phyloP scores from a whole-genome alignment of 2,113 vertebrate genomes.

The Dasyurus viverrinus region DNA sequence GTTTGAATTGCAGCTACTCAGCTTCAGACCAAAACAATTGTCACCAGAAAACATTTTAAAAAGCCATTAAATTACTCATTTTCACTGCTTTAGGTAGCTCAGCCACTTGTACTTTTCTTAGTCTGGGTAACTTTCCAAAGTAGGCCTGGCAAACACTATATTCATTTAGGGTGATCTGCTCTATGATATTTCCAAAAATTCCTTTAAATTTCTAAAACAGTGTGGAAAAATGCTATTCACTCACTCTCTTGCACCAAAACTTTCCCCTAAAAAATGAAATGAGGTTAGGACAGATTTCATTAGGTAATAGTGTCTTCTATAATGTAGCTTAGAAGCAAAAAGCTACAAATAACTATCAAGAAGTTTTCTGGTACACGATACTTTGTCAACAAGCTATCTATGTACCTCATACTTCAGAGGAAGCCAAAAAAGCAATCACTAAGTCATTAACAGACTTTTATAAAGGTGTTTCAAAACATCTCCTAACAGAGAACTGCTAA shows the following conservation, averaged over 20 bases:
- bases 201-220: not conserved
- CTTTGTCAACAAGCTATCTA: not conserved
- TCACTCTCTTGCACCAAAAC: not conserved
- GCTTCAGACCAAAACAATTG: conserved; percentile 6
- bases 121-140: not conserved
- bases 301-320: not conserved
- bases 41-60: not conserved
- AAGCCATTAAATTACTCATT: not conserved
- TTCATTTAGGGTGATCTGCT: not conserved
- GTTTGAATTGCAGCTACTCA: not conserved
- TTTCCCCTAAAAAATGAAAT: not conserved
- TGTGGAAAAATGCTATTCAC: not conserved
- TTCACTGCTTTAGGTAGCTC: not conserved
- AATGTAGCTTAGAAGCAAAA: not conserved
- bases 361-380: not conserved
- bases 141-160: not conserved
- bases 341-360: not conserved
- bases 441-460: not conserved
- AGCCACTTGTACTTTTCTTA: not conserved
- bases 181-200: not conserved
- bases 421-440: not conserved
- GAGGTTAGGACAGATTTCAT: not conserved
- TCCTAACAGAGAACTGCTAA: not conserved
- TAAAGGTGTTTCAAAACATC: not conserved
- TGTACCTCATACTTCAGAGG: not conserved